Base-by-base conservation (phyloP, 2,113 vertebrate genomes). In the Struthidea cinerea region DNA sequence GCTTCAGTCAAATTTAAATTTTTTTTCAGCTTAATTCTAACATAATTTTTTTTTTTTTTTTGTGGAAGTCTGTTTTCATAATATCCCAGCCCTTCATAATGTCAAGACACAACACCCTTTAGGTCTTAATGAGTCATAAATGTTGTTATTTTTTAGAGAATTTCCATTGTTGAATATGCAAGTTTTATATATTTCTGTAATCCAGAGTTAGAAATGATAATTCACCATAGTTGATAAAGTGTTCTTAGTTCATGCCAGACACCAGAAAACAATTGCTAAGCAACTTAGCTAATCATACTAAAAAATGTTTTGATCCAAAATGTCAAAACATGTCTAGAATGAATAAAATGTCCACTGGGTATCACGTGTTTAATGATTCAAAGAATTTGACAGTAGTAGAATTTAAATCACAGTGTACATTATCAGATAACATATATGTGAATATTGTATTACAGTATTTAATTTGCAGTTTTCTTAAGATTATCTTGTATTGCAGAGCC, bases 381-480 rank as follows among this genome's bases (percentile, higher is more conserved):
- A 91, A 84, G 37, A 88, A 78, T 94, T 90, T 93, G 69, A 84
- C 39, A 35, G 57, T 71, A 86, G 82, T 35, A 90, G 69, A 56
- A 89, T 89, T 96, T 82, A 93, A 93, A 90, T 88, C 76, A 74
- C 64, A 64, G 49, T 50, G 42, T 77, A 88, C 20, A 8, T 91
- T 73, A 73, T 75, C 16, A 4, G 64, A 49, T 80, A 94, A 84
- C 55, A 28, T 55, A 57, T 35, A 91, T 64, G 67, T 81, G 44
- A 77, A 67, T 84, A 90, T 81, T 49, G 10, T 42, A 65, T 94
- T 91, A 70, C 4, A 0, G 21, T 56, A 75, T 88, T 88, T 79
- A 90, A 82, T 95, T 95, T 73, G 41, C 73, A 84, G 57, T 92
- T 94, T 95, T 75, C 68, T 89, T 49, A 49, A 77, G 52, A 84